phyloP scores from a whole-genome alignment of 2,797 vertebrate species.

The Sus cebifrons region DNA sequence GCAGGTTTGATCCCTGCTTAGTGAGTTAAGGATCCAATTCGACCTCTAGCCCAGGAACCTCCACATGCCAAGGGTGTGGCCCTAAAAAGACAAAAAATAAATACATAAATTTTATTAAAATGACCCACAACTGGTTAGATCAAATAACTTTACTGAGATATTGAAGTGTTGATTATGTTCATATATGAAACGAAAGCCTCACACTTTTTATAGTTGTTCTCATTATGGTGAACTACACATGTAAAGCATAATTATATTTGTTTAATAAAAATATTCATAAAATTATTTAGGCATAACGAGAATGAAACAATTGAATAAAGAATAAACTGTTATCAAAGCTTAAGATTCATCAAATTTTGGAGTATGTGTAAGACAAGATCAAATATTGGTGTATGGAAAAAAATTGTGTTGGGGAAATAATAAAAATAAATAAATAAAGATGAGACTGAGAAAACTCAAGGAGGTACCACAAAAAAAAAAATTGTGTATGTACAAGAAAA shows the following conservation, averaged over 20 bases:
- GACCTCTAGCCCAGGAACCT: too few relatives aligned
- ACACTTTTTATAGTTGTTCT: not conserved
- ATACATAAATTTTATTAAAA: not conserved
- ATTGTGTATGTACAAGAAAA: too few relatives aligned
- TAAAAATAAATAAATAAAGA: too few relatives aligned
- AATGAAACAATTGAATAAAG: constrained; percentile 30
- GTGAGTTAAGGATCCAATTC: too few relatives aligned
- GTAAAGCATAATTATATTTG: not conserved
- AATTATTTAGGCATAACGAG: not conserved
- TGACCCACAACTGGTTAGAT: constrained; percentile 14
- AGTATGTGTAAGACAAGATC: not conserved
- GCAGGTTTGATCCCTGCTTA: too few relatives aligned
- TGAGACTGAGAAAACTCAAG: too few relatives aligned
- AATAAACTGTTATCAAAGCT: not conserved
- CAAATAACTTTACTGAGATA: constrained; percentile 37
- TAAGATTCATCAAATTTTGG: not conserved
- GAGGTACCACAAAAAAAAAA: too few relatives aligned
- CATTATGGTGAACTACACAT: not conserved
- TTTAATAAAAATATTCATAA: not conserved
- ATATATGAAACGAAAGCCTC: not conserved
- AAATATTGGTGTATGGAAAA: too few relatives aligned
- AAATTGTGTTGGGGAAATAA: too few relatives aligned
- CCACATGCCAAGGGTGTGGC: too few relatives aligned
- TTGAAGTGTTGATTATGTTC: not conserved
- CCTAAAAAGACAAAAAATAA: too few relatives aligned